A percentile compares a stretch with the other conserved stretches of the same genome.
Conservation (phyloP, 1,140 invertebrate species). For the Zaprionus vittiger region DNA sequence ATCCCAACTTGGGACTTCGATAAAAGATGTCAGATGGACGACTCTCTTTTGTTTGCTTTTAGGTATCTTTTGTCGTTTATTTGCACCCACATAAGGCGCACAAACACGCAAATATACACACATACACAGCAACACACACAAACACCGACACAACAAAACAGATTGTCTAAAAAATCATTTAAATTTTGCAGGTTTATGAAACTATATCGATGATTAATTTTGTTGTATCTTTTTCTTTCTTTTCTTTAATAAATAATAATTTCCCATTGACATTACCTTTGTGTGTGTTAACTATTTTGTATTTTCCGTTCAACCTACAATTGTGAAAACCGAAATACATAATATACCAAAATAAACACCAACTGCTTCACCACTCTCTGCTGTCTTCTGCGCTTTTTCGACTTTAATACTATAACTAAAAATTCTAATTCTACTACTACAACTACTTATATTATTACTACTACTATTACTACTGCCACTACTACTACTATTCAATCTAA, state of each 20-base stretch:
- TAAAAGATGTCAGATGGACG: not conserved
- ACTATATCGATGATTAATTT: slow-evolving; percentile 58
- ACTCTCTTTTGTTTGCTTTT: slow-evolving; percentile 14
- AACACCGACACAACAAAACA: slow-evolving; percentile 16
- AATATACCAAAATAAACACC: slow-evolving; percentile 15
- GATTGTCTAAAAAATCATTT: slow-evolving; percentile 38
- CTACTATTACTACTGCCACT: slow-evolving; percentile 38
- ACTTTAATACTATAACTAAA: slow-evolving; percentile 30
- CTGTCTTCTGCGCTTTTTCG: slow-evolving; percentile 53
- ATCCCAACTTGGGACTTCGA: not conserved
- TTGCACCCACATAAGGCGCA: slow-evolving; percentile 16
- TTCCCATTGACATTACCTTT: slow-evolving; percentile 55
- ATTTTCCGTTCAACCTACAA: slow-evolving; percentile 62
- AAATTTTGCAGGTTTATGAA: slow-evolving; percentile 43
- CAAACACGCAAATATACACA: slow-evolving; percentile 16
- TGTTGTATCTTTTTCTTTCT: slow-evolving; percentile 67
- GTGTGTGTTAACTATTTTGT: slow-evolving; percentile 65
- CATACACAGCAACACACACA: slow-evolving; percentile 14
- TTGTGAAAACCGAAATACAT: slow-evolving; percentile 30
- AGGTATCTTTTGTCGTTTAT: slow-evolving; percentile 7
- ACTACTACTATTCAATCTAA: slow-evolving; percentile 25
- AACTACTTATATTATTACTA: slow-evolving; percentile 47
- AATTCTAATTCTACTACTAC: slow-evolving; percentile 22
- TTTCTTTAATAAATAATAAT: slow-evolving; percentile 56
- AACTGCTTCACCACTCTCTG: slow-evolving; percentile 53